Percentiles rank a stretch among this genome's conserved stretches.
phyloP scores from a whole-genome alignment of 1,140 invertebrate genomes.

The Pseudomyrmex pallidus region DNA sequence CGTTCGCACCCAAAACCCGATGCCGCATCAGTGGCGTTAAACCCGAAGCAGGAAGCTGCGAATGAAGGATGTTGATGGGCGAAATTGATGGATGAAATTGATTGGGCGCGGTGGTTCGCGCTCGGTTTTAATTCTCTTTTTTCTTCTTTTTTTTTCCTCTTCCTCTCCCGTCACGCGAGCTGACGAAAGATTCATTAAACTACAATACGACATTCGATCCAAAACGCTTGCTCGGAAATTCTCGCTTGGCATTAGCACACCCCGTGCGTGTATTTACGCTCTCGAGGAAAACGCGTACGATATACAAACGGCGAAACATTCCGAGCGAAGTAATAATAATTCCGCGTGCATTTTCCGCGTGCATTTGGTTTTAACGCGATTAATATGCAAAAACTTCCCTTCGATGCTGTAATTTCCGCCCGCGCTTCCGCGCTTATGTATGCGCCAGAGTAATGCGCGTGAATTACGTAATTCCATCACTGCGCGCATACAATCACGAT shows the following conservation, averaged over 20 bases:
- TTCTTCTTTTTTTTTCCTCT: background rate
- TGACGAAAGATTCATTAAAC: slow-evolving; percentile 42
- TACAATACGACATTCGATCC: slow-evolving; percentile 31
- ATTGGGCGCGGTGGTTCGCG: slow-evolving; percentile 12
- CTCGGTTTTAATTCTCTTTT: background rate
- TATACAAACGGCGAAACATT: slow-evolving; percentile 40
- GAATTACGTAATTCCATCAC: slow-evolving; percentile 35
- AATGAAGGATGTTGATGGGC: slow-evolving; percentile 40
- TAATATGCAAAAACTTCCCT: slow-evolving; percentile 40
- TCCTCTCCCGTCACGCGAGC: background rate
- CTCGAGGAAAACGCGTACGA: background rate
- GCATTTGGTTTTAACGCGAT: background rate
- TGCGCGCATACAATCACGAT: background rate
- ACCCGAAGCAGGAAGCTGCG: slow-evolving; percentile 14
- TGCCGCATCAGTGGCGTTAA: slow-evolving; percentile 38
- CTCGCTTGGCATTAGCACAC: background rate
- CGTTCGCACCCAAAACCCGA: slow-evolving; percentile 63
- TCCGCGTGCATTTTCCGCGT: slow-evolving; percentile 9
- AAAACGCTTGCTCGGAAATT: slow-evolving; percentile 5
- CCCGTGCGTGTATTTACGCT: background rate
- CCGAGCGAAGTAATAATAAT: slow-evolving; percentile 36
- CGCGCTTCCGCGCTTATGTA: background rate
- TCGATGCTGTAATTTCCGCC: slow-evolving; percentile 28
- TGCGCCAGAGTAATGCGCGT: slow-evolving; percentile 16
- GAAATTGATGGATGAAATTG: slow-evolving; percentile 17